Evolutionary conservation across 2,113 vertebrate species (phyloP), one percentile per base, ranked within the genome.

Genomic region (Lepisosteus oculatus): DNA sequence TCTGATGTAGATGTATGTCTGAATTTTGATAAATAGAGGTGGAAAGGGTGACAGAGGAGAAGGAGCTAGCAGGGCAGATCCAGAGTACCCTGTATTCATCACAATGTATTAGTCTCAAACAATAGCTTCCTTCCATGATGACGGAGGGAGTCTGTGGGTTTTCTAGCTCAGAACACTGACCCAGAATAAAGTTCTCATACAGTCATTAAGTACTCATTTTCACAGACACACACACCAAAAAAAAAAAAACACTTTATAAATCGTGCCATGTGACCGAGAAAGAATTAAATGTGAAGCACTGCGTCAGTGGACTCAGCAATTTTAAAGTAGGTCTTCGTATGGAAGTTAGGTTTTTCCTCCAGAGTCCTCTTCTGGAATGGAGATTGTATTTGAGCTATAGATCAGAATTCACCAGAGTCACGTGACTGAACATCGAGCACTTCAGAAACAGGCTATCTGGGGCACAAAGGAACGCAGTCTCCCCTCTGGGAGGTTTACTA

Each of bases 361-460:
- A 11, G 86, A 85, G 90, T 85, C 66, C 57, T 9, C 45, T 55
- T 15, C 69, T 80, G 84, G 90, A 87, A 91, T 89, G 85, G 85
- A 91, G 88, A 79, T 81, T 85, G 85, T 81, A 77, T 89, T 88
- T 85, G 85, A 87, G 87, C 87, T 77, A 84, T 80, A 80, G 83
- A 87, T 90, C 86, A 76, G 80, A 44, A 81, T 79, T 83, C 79
- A 74, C 82, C 59, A 86, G 87, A 90, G 85, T 87, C 87, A 89
- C 85, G 85, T 91, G 88, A 91, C 87, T 84, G 88, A 90, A 88
- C 79, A 76, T 70, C 66, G 80, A 83, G 73, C 81, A 76, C 86
- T 89, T 87, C 88, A 91, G 90, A 92, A 91, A 90, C 87, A 87
- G 88, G 84, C 87, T 91, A 91, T 91, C 85, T 92, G 85, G 90